Percentiles rank a stretch among this genome's conserved stretches.
Evolutionary conservation across 2,113 vertebrate species (phyloP).

Genomic region (Lepidothrix coronata): DNA sequence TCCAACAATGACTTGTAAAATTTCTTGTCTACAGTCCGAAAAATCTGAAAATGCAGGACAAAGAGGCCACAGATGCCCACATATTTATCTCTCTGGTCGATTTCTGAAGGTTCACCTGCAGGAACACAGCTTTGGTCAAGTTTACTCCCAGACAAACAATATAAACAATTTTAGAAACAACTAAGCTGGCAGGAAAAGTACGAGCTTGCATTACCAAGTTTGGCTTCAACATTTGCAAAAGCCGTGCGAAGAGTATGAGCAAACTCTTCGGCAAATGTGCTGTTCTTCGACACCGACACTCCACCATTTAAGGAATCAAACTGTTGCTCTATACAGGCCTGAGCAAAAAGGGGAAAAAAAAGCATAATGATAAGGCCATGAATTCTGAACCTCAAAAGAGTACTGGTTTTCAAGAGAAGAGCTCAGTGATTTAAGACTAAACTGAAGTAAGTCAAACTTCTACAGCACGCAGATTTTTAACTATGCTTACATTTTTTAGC

Average conservation of each 20-base stretch:
- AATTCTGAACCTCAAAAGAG: neutral
- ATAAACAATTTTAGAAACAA: neutral
- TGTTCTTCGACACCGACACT: slow-evolving; percentile 90
- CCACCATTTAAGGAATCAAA: slow-evolving; percentile 91
- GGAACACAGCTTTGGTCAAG: slow-evolving; percentile 19
- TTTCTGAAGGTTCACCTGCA: slow-evolving; percentile 92
- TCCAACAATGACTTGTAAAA: slow-evolving; percentile 92
- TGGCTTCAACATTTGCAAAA: slow-evolving; percentile 90
- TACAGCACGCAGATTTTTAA: neutral
- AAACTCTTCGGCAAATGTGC: slow-evolving; percentile 95
- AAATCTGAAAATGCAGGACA: slow-evolving; percentile 95
- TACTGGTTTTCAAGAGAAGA: neutral
- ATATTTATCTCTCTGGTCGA: slow-evolving; percentile 96
- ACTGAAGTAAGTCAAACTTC: neutral
- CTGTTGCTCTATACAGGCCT: slow-evolving; percentile 95
- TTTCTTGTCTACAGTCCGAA: slow-evolving; percentile 94
- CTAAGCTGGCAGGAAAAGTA: neutral
- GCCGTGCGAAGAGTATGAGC: slow-evolving; percentile 88
- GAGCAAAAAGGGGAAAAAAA: neutral
- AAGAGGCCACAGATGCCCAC: slow-evolving; percentile 90
- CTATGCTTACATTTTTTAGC: neutral
- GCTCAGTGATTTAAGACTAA: neutral
- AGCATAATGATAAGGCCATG: neutral
- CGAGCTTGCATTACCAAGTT: slow-evolving; percentile 83
- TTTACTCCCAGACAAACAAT: neutral